A percentile compares a stretch with the other conserved stretches of the same genome.
phyloP scores from a whole-genome alignment of 1,140 invertebrate genomes.

The Eurosta solidaginis region DNA sequence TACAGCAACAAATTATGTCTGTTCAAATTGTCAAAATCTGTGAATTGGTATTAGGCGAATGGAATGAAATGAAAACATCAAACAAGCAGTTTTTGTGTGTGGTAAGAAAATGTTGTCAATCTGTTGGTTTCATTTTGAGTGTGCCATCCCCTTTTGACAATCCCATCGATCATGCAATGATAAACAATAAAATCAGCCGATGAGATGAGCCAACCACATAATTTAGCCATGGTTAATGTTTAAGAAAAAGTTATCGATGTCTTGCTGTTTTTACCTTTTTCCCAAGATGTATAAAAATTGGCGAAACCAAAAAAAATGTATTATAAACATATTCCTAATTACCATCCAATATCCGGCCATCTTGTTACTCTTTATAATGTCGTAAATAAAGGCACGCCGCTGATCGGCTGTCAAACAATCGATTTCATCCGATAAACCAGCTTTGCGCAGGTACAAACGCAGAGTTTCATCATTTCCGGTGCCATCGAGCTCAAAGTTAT shows the following conservation, averaged over 20 bases:
- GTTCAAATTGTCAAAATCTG: too few relatives aligned
- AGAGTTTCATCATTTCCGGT: constrained; percentile 51
- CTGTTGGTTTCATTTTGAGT: too few relatives aligned
- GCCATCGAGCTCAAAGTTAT: constrained; percentile 54
- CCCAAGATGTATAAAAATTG: neutral
- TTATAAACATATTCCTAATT: neutral
- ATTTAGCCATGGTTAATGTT: too few relatives aligned
- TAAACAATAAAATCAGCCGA: too few relatives aligned
- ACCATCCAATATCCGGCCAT: constrained; percentile 55
- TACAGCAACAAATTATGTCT: too few relatives aligned
- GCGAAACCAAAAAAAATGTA: neutral
- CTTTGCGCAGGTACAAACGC: constrained; percentile 49
- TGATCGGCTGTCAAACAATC: constrained; percentile 45
- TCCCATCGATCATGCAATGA: too few relatives aligned
- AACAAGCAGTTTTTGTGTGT: too few relatives aligned
- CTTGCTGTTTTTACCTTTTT: neutral
- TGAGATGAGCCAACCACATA: too few relatives aligned
- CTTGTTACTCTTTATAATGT: constrained; percentile 55
- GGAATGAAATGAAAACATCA: too few relatives aligned
- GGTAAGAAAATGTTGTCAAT: too few relatives aligned
- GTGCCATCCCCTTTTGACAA: too few relatives aligned
- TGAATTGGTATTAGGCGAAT: too few relatives aligned
- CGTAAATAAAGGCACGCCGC: constrained; percentile 52
- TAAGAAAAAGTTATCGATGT: neutral
- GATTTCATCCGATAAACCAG: constrained; percentile 47